Evolutionary conservation across 1,140 invertebrate genomes (phyloP).

Genomic region (Neelides sp.): DNA sequence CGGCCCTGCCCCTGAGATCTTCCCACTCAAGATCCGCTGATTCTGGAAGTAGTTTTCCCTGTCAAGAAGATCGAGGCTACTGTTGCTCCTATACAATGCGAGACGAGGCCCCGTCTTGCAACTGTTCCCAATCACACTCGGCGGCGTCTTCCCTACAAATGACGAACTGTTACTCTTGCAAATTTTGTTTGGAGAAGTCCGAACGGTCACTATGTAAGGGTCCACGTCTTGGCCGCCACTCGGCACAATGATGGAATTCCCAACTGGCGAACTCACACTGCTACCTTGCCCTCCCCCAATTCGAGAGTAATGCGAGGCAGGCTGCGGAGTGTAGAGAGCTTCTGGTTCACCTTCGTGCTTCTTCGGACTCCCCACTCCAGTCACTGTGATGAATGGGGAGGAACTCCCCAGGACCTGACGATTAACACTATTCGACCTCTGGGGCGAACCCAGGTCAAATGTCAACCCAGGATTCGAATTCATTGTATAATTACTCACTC

Average conservation of each 20-base stretch:
- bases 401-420: too few species aligned
- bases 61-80: constrained; percentile 25
- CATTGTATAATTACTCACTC: too few species aligned
- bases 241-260: constrained; percentile 14
- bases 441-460: too few species aligned
- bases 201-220: constrained; percentile 27
- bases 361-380: too few species aligned
- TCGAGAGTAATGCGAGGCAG: too few species aligned
- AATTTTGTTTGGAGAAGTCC: constrained; percentile 27
- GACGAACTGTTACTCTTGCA: constrained; percentile 22
- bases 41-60: constrained; percentile 23
- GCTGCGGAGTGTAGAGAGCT: too few species aligned
- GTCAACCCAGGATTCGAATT: too few species aligned
- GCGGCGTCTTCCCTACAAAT: constrained; percentile 40
- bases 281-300: background rate
- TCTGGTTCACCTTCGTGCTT: too few species aligned
- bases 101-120: constrained; percentile 26
- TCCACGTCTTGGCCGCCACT: constrained; percentile 9
- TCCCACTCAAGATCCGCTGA: constrained; percentile 9
- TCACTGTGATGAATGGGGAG: too few species aligned
- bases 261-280: background rate
- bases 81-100: constrained; percentile 27
- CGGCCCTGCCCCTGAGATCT: constrained; percentile 6
- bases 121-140: constrained; percentile 4
- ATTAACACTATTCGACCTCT: too few species aligned